Evolutionary conservation across 2,113 vertebrate species (phyloP).

Genomic region (Montifringilla adamsi): DNA sequence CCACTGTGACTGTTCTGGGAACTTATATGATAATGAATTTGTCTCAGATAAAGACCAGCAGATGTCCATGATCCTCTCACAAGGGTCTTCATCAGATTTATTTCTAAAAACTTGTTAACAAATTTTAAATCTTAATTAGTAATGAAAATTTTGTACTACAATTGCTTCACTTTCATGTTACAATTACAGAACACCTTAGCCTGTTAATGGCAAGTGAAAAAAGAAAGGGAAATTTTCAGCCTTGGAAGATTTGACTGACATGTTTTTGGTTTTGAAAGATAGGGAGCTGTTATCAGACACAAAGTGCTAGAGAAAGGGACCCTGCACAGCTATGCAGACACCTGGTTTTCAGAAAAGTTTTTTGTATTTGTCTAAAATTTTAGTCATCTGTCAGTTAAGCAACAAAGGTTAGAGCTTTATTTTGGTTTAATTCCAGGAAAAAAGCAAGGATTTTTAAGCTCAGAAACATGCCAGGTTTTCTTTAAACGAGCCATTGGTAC

Average conservation of each 20-base stretch:
- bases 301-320: not conserved
- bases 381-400: not conserved
- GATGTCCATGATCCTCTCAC: not conserved
- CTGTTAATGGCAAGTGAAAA: not conserved
- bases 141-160: not conserved
- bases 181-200: not conserved
- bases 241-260: not conserved
- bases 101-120: not conserved
- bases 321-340: not conserved
- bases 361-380: not conserved
- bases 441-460: not conserved
- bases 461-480: not conserved
- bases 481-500: not conserved
- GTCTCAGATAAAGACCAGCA: not conserved
- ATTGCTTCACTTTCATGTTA: not conserved
- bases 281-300: not conserved
- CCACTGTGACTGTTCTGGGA: not conserved
- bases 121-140: not conserved
- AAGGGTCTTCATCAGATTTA: not conserved
- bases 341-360: not conserved
- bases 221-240: not conserved
- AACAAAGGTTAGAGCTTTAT: not conserved
- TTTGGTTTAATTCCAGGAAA: not conserved
- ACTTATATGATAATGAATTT: not conserved
- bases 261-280: slow-evolving; percentile 1